Conservation (phyloP, 2,888 invertebrate genomes). For the Gryllus longicercus region DNA sequence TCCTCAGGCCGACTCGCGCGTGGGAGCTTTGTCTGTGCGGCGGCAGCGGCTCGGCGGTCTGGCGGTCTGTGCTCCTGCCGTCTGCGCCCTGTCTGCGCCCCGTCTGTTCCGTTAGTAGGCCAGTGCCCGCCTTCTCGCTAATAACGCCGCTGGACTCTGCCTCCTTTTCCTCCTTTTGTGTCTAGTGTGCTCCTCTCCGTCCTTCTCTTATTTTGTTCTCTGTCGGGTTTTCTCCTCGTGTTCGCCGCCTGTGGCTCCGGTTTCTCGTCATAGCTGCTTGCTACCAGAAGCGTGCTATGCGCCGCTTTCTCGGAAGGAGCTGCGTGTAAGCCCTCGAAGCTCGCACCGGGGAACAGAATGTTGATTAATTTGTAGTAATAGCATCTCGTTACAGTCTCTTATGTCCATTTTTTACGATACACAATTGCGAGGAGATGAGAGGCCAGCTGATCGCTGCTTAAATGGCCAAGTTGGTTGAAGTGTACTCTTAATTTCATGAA, state of each 20-base stretch:
- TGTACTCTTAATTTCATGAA: no score
- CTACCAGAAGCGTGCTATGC: neutral
- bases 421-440: no score
- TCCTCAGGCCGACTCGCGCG: neutral
- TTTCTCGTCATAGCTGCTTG: neutral
- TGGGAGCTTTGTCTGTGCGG: neutral
- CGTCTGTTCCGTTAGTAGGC: neutral
- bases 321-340: neutral
- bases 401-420: no score
- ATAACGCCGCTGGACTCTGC: neutral
- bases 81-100: neutral
- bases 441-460: no score
- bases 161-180: neutral
- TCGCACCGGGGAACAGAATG: neutral
- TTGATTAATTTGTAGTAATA: no score
- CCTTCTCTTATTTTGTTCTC: neutral
- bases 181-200: neutral
- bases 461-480: no score
- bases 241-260: neutral
- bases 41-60: neutral
- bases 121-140: conserved; percentile 17
- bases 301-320: neutral
- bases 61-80: neutral
- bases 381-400: no score
- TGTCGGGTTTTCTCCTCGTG: neutral